Percentiles rank a stretch among this genome's conserved stretches.
phyloP scores from a whole-genome alignment of 2,888 invertebrate species.

The Diaperis boleti region DNA sequence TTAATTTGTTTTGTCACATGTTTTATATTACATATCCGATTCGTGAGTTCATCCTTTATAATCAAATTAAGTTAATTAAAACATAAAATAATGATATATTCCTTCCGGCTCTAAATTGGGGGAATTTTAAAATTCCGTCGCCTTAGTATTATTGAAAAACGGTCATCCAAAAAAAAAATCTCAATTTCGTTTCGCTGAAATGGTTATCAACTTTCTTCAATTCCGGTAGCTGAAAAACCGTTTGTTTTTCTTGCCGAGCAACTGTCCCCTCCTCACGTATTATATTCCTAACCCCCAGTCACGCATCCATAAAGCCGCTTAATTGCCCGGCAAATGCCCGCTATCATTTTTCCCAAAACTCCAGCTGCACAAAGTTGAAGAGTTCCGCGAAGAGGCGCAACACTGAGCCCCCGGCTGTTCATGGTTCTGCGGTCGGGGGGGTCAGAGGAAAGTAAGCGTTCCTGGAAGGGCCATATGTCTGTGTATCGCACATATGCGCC shows the following conservation, averaged over 20 bases:
- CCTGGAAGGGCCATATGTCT: slow-evolving; percentile 35
- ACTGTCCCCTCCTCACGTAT: background rate
- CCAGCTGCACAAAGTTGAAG: slow-evolving; percentile 85
- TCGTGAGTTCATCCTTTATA: no score
- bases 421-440: slow-evolving; percentile 1
- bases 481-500: slow-evolving; percentile 32
- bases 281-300: background rate
- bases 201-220: no score
- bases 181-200: no score
- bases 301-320: slow-evolving; percentile 11
- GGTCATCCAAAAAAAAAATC: no score
- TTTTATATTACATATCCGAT: no score
- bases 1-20: no score
- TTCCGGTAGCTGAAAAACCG: background rate
- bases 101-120: no score
- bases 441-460: slow-evolving; percentile 18
- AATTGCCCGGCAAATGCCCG: slow-evolving; percentile 19
- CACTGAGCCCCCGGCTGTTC: slow-evolving; percentile 6
- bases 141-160: no score
- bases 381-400: slow-evolving; percentile 76
- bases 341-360: slow-evolving; percentile 77
- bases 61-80: no score
- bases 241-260: background rate
- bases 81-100: no score
- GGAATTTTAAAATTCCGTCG: no score